These are phyloP conservation scores for Phrynocephalus versicolor DNA, from an alignment of 2,113 vertebrate genomes.

Conservation along the genomic window DNA sequence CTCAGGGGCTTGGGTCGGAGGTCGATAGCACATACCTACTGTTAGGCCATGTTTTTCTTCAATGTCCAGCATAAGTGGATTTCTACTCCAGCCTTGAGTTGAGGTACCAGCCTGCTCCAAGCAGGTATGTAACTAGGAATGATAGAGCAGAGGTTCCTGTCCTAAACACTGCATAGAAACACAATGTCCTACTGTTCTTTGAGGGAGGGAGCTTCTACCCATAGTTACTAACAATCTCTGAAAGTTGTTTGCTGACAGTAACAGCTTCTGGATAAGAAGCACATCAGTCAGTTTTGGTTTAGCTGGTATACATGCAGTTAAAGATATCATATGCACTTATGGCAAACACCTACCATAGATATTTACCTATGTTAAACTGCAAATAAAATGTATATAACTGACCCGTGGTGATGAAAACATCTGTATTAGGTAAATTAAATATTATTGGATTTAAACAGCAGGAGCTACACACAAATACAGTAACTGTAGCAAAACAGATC, in stretches of 20 bases:
- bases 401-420: background rate
- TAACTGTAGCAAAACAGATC: conserved; percentile 22
- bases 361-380: background rate
- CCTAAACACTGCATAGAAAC: background rate
- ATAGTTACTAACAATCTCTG: background rate
- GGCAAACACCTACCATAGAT: background rate
- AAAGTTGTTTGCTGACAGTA: background rate
- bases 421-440: conserved; percentile 8
- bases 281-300: background rate
- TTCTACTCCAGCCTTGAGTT: background rate
- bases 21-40: too few relatives aligned
- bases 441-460: conserved; percentile 23
- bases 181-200: background rate
- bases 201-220: background rate
- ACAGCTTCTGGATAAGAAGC: background rate
- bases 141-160: background rate
- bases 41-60: too few relatives aligned
- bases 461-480: background rate
- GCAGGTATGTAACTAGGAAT: background rate
- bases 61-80: too few relatives aligned
- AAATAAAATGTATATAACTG: background rate
- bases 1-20: too few relatives aligned
- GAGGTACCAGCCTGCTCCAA: background rate
- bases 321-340: background rate
- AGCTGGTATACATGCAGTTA: background rate